Conservation (phyloP, 2,113 vertebrate genomes). For the Rhombomys opimus region DNA sequence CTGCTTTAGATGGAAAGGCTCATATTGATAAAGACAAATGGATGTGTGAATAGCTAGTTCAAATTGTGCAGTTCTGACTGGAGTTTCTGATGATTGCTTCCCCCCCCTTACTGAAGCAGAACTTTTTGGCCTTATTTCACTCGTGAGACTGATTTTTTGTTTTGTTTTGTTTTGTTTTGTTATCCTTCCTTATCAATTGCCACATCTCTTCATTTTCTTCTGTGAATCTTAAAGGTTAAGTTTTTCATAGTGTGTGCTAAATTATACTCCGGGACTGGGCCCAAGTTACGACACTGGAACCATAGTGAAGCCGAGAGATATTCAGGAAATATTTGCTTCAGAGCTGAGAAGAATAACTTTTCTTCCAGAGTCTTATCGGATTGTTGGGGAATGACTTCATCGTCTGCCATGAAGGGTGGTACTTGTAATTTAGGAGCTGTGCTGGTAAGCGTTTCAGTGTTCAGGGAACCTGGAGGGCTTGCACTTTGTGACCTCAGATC, state of each 20-base stretch:
- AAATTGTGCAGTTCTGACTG: conserved; percentile 28
- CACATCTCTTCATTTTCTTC: conserved; percentile 1
- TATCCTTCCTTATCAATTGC: neutral
- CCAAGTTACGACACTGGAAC: neutral
- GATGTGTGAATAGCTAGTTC: neutral
- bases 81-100: conserved; percentile 6
- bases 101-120: neutral
- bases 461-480: neutral
- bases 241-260: neutral
- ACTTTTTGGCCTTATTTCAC: neutral
- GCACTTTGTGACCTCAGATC: neutral
- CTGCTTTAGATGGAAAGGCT: neutral
- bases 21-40: neutral
- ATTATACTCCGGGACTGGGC: neutral
- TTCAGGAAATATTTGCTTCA: neutral
- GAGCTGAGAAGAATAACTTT: neutral
- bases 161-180: neutral
- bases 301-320: neutral
- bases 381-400: neutral
- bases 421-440: neutral
- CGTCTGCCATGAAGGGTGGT: neutral
- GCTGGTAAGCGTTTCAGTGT: neutral
- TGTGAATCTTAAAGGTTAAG: conserved; percentile 34
- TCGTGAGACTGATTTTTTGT: neutral
- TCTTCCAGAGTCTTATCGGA: neutral